Evolutionary conservation across 2,797 vertebrate genomes (phyloP).

Genomic region (Amblyopsis hoosieri): DNA sequence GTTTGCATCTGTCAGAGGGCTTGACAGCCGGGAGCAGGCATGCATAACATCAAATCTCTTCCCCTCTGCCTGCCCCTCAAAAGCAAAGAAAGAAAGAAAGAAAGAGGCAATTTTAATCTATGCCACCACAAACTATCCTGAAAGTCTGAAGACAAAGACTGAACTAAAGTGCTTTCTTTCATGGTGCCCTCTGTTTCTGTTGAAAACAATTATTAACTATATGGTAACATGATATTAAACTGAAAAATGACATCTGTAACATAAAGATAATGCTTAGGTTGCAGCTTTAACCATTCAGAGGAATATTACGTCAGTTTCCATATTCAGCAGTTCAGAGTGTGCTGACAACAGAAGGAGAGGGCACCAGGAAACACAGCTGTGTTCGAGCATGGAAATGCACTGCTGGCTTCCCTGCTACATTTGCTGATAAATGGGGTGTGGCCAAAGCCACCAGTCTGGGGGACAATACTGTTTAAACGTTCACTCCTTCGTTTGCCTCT

Average conservation of each 20-base stretch:
- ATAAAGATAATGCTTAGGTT: too few relatives aligned
- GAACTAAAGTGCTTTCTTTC: too few relatives aligned
- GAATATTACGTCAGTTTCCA: conserved; percentile 10
- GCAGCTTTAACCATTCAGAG: too few relatives aligned
- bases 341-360: conserved; percentile 1
- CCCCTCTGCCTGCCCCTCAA: conserved; percentile 45
- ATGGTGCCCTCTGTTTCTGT: too few relatives aligned
- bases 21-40: conserved; percentile 66
- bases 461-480: conserved; percentile 50
- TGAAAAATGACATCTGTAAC: too few relatives aligned
- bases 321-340: conserved; percentile 8
- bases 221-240: too few relatives aligned
- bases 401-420: conserved; percentile 42
- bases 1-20: conserved; percentile 34
- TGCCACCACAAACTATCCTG: background rate
- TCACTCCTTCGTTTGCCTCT: conserved; percentile 29
- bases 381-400: conserved; percentile 37
- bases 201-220: too few relatives aligned
- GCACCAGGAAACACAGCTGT: conserved; percentile 11
- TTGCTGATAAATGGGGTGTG: conserved; percentile 68
- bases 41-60: conserved; percentile 70
- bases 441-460: conserved; percentile 40
- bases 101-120: background rate
- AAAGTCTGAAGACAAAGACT: too few relatives aligned
- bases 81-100: conserved; percentile 29